Base-by-base conservation (phyloP, 1,140 invertebrate genomes). In the Drosophila azteca region DNA sequence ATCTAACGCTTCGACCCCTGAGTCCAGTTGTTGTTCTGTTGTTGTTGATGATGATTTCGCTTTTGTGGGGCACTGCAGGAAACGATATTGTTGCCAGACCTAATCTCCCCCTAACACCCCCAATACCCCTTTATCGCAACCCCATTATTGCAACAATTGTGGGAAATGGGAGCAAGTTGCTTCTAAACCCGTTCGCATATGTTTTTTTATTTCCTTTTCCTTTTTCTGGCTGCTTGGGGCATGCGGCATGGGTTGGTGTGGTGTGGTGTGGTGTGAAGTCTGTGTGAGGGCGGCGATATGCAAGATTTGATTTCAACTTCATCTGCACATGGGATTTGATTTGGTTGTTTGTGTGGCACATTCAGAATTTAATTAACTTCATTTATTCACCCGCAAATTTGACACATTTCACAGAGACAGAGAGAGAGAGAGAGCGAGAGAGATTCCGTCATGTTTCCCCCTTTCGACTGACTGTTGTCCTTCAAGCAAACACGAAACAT, bases 281-380 rank as follows among this genome's bases (percentile, higher is more conserved):
- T 76, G 58, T 52, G 49, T 63, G 58, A 65, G 52, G 83, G 83
- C 79, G 35, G 83, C 79, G 83, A 84, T 89, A 79, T 89, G 83
- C 65, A 79, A 89, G 79, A 89, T 83, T 89, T 89, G 67, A 78
- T 72, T 81, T 85, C 59, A 52, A 48, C 54, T 68, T 54, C 67
- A 60, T 50, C 52, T 75, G 24, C 45, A 50, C 17, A 66, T 41
- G 35, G 60, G 44, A 35, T 67, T 39, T 13, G 35, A 46, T 17
- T 44, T n/a, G 24, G 31, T 44, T 6, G 29, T 43, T 64, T 65
- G 72, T 64, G 63, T 17, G 17, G 31, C 63, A 52, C 62, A 72
- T 61, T 61, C 65, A 54, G 54, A 87, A 74, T 61, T 84, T 83
- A 79, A 82, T 83, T 82, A 75, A 75, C 72, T 63, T 59, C 60